Evolutionary conservation across 2,113 vertebrate species (phyloP).

Genomic region (Zapus hudsonius): DNA sequence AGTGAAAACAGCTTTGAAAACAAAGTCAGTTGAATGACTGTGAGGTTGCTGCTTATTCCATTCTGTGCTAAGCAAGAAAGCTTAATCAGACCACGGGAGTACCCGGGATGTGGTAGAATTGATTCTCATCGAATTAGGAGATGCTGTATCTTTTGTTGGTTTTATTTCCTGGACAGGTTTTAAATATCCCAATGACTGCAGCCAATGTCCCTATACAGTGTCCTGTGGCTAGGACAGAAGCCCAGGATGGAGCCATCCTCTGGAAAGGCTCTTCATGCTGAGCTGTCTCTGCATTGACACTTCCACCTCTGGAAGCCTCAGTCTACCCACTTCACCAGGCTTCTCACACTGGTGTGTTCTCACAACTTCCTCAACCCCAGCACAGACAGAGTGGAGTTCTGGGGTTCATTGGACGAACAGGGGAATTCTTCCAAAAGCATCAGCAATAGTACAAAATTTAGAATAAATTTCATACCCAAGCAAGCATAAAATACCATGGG

Average conservation of each 20-base stretch:
- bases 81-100: conserved; percentile 12
- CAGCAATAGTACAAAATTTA: background rate
- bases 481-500: background rate
- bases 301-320: background rate
- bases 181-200: background rate
- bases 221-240: conserved; percentile 32
- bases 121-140: background rate
- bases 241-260: background rate
- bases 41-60: background rate
- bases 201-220: background rate
- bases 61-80: conserved; percentile 43
- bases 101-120: background rate
- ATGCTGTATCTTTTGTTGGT: background rate
- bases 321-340: background rate
- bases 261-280: background rate
- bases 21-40: conserved; percentile 43
- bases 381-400: background rate
- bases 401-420: background rate
- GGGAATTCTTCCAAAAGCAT: background rate
- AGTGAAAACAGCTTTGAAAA: conserved; percentile 79
- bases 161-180: conserved; percentile 37
- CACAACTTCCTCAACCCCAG: background rate
- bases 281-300: background rate
- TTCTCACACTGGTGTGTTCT: background rate
- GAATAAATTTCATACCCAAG: background rate